Evolutionary conservation across 1,140 invertebrate genomes (phyloP).

Genomic region (Melitaea cinxia): DNA sequence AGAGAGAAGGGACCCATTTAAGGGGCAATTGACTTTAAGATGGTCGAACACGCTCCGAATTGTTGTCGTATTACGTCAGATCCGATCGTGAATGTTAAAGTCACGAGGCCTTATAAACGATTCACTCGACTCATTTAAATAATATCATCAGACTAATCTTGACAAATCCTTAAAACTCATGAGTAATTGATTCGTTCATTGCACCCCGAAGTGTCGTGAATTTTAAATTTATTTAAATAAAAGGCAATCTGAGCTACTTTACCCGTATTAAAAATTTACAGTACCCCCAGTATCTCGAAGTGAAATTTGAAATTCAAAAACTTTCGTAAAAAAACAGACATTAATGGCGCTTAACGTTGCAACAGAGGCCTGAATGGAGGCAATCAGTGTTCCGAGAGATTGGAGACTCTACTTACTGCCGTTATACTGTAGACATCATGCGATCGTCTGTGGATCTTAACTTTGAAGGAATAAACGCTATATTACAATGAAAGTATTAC

Average conservation of each 20-base stretch:
- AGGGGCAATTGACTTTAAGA: too few relatives aligned
- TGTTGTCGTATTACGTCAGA: too few relatives aligned
- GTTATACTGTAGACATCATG: slow-evolving; percentile 11
- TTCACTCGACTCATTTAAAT: too few relatives aligned
- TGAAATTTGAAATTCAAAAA: slow-evolving; percentile 22
- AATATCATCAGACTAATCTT: not conserved
- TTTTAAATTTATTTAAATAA: slow-evolving; percentile 8
- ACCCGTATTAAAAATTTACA: slow-evolving; percentile 16
- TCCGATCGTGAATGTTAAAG: too few relatives aligned
- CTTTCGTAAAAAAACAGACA: slow-evolving; percentile 34
- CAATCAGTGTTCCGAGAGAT: slow-evolving; percentile 42
- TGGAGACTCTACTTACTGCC: slow-evolving; percentile 16
- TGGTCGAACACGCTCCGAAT: too few relatives aligned
- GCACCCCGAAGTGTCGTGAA: not conserved
- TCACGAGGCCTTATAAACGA: too few relatives aligned
- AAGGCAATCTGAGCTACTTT: slow-evolving; percentile 16
- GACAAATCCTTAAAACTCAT: not conserved
- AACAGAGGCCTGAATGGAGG: slow-evolving; percentile 38
- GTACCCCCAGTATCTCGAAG: slow-evolving; percentile 5
- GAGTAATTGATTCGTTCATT: not conserved
- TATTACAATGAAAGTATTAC: not conserved
- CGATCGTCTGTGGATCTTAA: slow-evolving; percentile 4
- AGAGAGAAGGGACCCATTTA: too few relatives aligned
- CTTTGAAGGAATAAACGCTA: not conserved
- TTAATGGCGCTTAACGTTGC: slow-evolving; percentile 37